Percentiles rank a stretch among this genome's conserved stretches.
Evolutionary conservation across 2,888 invertebrate species (phyloP).

Genomic region (Drosophila leonis): DNA sequence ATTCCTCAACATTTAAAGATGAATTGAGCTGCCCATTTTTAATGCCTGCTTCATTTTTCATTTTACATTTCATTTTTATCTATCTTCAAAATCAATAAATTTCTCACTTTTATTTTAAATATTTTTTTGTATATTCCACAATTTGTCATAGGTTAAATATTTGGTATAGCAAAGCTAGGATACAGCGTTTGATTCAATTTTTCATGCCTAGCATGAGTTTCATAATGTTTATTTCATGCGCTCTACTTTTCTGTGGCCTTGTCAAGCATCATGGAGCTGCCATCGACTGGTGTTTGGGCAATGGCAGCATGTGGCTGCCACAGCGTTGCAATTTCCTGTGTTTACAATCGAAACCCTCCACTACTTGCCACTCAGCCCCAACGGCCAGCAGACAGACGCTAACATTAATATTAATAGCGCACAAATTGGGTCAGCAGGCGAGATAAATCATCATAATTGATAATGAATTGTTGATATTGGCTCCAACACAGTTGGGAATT

Average conservation of each 20-base stretch:
- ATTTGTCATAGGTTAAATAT: not conserved
- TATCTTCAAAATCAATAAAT: not conserved
- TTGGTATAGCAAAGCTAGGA: not conserved
- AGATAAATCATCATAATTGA: slow-evolving; percentile 81
- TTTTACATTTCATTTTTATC: no score
- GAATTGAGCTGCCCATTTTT: not conserved
- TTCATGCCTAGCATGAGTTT: slow-evolving; percentile 1
- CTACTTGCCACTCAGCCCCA: not conserved
- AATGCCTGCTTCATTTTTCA: not conserved
- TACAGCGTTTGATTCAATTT: not conserved
- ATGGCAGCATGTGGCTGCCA: slow-evolving; percentile 17
- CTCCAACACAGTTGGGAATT: slow-evolving; percentile 38
- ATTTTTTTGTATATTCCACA: no score
- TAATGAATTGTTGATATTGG: slow-evolving; percentile 76
- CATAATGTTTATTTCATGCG: not conserved
- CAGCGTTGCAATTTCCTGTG: slow-evolving; percentile 17
- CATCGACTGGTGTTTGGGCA: not conserved
- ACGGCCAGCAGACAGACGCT: slow-evolving; percentile 6
- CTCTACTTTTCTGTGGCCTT: slow-evolving; percentile 31
- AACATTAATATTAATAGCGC: slow-evolving; percentile 73
- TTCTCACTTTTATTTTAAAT: no score
- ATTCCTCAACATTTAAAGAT: not conserved
- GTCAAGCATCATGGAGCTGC: slow-evolving; percentile 39
- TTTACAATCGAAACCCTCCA: not conserved
- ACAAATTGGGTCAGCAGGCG: slow-evolving; percentile 76